These are phyloP conservation scores for Crocidura indochinensis DNA, from an alignment of 2,797 vertebrate species.

Conservation along the genomic window DNA sequence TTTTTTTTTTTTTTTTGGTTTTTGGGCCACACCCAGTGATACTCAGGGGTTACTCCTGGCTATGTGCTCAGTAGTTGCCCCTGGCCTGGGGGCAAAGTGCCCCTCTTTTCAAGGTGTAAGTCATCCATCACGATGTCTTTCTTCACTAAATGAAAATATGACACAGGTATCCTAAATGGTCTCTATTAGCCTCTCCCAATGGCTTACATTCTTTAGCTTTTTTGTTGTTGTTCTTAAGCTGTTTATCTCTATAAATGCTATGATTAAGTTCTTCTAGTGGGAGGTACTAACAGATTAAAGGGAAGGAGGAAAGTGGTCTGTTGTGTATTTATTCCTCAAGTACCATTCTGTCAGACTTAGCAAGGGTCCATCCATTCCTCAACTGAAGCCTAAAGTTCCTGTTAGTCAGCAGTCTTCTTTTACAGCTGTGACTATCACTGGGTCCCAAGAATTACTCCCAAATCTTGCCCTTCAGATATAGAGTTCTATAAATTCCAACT, in stretches of 20 bases:
- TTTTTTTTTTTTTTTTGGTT: too few relatives aligned
- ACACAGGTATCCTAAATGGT: neutral
- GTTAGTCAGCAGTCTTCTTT: conserved; percentile 13
- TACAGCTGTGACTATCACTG: neutral
- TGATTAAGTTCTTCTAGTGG: conserved; percentile 26
- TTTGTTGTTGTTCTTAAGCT: conserved; percentile 21
- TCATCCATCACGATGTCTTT: conserved; percentile 37
- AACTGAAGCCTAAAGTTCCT: neutral
- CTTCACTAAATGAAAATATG: neutral
- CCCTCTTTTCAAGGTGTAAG: conserved; percentile 3
- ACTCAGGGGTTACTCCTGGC: too few relatives aligned
- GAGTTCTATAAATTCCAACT: conserved; percentile 43
- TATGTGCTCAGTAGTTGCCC: too few relatives aligned
- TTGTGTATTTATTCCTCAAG: neutral
- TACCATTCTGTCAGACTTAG: neutral
- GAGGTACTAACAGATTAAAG: conserved; percentile 9
- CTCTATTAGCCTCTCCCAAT: conserved; percentile 8
- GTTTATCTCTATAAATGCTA: neutral
- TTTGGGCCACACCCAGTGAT: too few relatives aligned
- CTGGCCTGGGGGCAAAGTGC: too few relatives aligned
- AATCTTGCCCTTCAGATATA: neutral
- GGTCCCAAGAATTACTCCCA: conserved; percentile 10
- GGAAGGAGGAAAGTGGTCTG: neutral
- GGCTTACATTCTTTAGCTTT: neutral
- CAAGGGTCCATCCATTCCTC: neutral